Evolutionary conservation across 1,140 invertebrate genomes (phyloP), one percentile per base, ranked within the genome.

Genomic region (Drosophila lacteicornis): DNA sequence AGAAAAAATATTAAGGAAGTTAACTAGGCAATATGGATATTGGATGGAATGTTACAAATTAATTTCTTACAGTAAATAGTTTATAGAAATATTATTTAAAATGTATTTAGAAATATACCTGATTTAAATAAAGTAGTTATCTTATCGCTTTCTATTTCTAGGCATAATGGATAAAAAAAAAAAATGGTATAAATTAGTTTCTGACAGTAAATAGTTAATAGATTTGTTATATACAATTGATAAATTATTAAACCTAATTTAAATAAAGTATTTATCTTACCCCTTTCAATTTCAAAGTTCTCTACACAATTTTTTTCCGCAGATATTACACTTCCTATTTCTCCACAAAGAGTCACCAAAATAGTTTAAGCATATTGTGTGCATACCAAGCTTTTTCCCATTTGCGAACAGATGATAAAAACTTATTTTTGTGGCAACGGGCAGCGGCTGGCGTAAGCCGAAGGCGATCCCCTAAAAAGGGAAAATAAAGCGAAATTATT

Each of bases 401-500:
- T 75, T 74, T 75, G 19, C 15, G 19, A 62, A 51, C 40, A 49
- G 47, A 76, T 61, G 36, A 56, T 75, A 55, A 65, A 38, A 30
- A 51, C 42, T 50, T 57, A 19, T 58, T 58, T 73, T 57, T 66
- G 51, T 7, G 38, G 19, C 60, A 70, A 69, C 59, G 50, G 70
- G 46, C 65, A 66, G 38, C 43, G 66, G 58, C 69, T 80, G 74
- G 70, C 74, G 55, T 78, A 78, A 84, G 78, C 80, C 69, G 80
- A 67, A 46, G 75, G 78, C 83, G 78, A 87, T 78, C 58, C 58
- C 65, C 42, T 4, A 69, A 61, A 66, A 65, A 49, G 30, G 43
- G 25, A 38, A 56, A 46, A 30, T 22, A 60, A 73, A 86, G 67
- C 53, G 56, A 90, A 90, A 90, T 84, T 90, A 84, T 90, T 61